Conservation (phyloP, 2,113 vertebrate genomes). For the Aphyosemion australe region DNA sequence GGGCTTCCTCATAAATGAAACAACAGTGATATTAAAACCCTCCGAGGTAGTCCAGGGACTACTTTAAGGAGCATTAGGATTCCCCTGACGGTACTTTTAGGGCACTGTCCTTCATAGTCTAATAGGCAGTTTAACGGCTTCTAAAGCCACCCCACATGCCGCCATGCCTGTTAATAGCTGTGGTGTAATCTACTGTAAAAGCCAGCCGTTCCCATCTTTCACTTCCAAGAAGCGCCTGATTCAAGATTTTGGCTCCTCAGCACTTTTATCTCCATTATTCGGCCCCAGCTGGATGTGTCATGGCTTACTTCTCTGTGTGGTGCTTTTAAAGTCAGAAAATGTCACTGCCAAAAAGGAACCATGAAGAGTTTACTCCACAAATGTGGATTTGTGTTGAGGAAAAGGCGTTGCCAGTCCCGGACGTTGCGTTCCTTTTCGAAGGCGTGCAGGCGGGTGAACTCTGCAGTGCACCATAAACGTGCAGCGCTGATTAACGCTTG, state of each 20-base stretch:
- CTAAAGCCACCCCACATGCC: conserved; percentile 57
- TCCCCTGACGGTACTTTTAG: conserved; percentile 57
- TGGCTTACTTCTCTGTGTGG: conserved; percentile 15
- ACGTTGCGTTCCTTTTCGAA: conserved; percentile 3
- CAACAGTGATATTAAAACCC: conserved; percentile 40
- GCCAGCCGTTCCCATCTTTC: conserved; percentile 39
- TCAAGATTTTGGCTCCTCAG: conserved; percentile 39
- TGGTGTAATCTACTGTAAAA: conserved; percentile 62
- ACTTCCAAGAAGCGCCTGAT: conserved; percentile 13
- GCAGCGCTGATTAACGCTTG: conserved; percentile 41
- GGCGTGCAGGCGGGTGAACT: conserved; percentile 1
- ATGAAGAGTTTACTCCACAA: background rate
- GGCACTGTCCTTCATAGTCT: conserved; percentile 68
- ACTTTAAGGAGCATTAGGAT: conserved; percentile 62
- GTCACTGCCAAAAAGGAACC: conserved; percentile 13
- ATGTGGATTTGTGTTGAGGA: background rate
- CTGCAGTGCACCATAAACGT: conserved; percentile 15
- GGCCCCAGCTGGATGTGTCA: conserved; percentile 2
- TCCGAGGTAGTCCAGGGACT: conserved; percentile 48
- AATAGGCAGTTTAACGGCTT: conserved; percentile 68
- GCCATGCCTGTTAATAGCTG: conserved; percentile 60
- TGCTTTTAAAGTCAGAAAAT: conserved; percentile 17
- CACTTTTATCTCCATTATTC: conserved; percentile 32
- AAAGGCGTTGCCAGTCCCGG: background rate
- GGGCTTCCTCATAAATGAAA: conserved; percentile 46